These are phyloP conservation scores for Hypsibius dujardini DNA, from an alignment of 1,140 invertebrate species.

Conservation along the genomic window DNA sequence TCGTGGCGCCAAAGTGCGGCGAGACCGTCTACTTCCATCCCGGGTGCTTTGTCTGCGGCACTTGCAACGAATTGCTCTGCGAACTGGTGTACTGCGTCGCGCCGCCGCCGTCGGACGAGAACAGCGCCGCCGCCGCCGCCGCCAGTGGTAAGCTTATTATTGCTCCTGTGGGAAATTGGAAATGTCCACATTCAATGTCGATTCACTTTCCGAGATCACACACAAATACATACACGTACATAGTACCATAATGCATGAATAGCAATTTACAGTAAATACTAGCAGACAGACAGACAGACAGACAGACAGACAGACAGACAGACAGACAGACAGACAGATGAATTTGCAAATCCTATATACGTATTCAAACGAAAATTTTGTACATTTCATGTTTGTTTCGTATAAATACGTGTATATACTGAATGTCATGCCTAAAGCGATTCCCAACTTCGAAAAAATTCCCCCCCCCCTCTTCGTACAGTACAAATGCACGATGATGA, in stretches of 20 bases:
- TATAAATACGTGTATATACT: too few species aligned
- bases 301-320: too few species aligned
- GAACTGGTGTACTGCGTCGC: slow-evolving; percentile 72
- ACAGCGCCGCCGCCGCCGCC: not conserved
- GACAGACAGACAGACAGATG: too few species aligned
- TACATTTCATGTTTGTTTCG: too few species aligned
- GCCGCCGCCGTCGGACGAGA: slow-evolving; percentile 51
- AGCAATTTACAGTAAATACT: slow-evolving; percentile 14
- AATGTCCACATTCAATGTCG: not conserved
- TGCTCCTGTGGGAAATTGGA: not conserved
- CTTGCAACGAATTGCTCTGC: slow-evolving; percentile 67
- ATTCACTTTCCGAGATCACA: not conserved
- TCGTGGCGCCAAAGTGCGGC: slow-evolving; percentile 51
- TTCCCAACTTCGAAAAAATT: too few species aligned
- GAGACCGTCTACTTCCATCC: slow-evolving; percentile 57
- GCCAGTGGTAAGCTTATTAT: not conserved
- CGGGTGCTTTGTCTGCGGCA: slow-evolving; percentile 62
- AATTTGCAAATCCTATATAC: too few species aligned
- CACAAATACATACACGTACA: not conserved
- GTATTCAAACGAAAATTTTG: too few species aligned
- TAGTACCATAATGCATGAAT: not conserved
- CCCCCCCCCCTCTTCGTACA: too few species aligned
- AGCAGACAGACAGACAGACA: not conserved
- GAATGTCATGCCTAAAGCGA: too few species aligned
- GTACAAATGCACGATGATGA: too few species aligned